Percentiles rank a stretch among this genome's conserved stretches.
These are phyloP conservation scores for Magallana ariakensis DNA, from an alignment of 1,140 invertebrate genomes.

Conservation along the genomic window DNA sequence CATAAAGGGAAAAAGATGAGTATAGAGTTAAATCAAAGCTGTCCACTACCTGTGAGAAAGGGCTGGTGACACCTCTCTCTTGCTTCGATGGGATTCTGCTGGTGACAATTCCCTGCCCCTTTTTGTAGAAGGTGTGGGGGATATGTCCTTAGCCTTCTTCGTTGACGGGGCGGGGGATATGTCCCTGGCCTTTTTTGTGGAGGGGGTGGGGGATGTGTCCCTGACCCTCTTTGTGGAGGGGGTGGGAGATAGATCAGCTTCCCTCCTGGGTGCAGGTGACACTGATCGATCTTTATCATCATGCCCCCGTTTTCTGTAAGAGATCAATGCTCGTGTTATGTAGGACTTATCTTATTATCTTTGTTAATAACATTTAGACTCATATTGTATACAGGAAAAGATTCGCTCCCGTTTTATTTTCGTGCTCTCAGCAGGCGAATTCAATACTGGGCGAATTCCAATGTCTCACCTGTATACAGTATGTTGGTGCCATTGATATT, in stretches of 20 bases:
- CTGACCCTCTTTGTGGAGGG: slow-evolving; percentile 43
- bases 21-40: no score
- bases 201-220: not conserved
- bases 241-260: slow-evolving; percentile 18
- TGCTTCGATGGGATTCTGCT: slow-evolving; percentile 29
- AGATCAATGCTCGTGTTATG: no score
- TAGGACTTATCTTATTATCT: no score
- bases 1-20: no score
- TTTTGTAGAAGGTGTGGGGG: slow-evolving; percentile 42
- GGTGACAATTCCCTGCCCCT: slow-evolving; percentile 45
- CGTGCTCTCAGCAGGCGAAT: no score
- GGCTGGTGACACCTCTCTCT: slow-evolving; percentile 13
- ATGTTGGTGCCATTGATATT: no score
- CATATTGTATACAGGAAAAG: no score
- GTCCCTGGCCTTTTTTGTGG: slow-evolving; percentile 37
- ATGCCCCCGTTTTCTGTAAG: slow-evolving; percentile 10
- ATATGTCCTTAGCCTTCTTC: not conserved
- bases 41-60: slow-evolving; percentile 4
- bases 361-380: not conserved
- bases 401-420: no score
- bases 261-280: slow-evolving; percentile 42
- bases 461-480: no score
- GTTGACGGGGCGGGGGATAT: not conserved
- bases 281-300: slow-evolving; percentile 43
- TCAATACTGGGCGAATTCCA: no score